Evolutionary conservation across 2,113 vertebrate genomes (phyloP), one percentile per base, ranked within the genome.

Genomic region (Pygoscelis adeliae): DNA sequence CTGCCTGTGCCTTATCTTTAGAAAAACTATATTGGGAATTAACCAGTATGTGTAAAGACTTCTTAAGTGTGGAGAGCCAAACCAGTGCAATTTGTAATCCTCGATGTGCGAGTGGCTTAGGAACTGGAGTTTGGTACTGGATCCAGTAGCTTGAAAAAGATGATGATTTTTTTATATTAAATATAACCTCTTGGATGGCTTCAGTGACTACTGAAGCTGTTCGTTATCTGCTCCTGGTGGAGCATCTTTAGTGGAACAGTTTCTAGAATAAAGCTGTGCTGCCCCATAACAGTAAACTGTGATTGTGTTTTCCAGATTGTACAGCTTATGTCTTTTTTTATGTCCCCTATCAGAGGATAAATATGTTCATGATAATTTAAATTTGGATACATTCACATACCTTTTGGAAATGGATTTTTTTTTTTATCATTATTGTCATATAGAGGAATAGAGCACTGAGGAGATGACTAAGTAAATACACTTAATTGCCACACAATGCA

Each of bases 281-380:
- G 32, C 6, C 23, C 25, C 0, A 0, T 23, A 25, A 13, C 32
- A 49, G 23, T 36, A 11, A 83, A 50, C 34, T 36, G 9, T 27
- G 38, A 16, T 38, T 71, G 10, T 29, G 4, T 84, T 74, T 71
- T 81, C 34, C 38, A 77, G 13, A 3, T 77, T 44, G 67, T 30
- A 40, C 9, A 19, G 1, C 29, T 69, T 34, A 2, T 73, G 23
- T 30, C 15, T 61, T 27, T 61, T 55, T 21, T 47, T 14, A 11
- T 40, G 15, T 26, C 5, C 9, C 13, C 52, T 71, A 4, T 15
- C 59, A 52, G 25, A 32, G 9, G 30, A 44, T 18, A 66, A 70
- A 15, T 26, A 5, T 8, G 9, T 73, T 29, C 1, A 3, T 15
- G 22, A 2, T 49, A 38, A 5, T 70, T 83, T 50, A 34, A 56